Evolutionary conservation across 2,113 vertebrate genomes (phyloP).

Genomic region (Emydura subglobosa): DNA sequence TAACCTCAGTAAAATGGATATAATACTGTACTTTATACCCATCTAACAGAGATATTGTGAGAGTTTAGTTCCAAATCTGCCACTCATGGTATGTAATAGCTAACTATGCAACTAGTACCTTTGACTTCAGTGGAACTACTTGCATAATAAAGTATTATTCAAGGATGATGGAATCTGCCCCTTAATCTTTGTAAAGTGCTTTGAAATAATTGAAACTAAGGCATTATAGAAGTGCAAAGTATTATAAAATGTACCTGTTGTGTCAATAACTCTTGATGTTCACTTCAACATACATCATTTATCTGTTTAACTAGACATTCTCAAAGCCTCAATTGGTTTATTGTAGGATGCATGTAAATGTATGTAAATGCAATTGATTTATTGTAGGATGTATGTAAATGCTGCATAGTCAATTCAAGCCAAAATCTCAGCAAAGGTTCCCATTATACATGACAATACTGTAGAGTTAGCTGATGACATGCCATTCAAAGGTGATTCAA

Average conservation of each 20-base stretch:
- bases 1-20: not conserved
- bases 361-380: not conserved
- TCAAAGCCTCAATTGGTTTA: not conserved
- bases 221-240: not conserved
- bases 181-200: not conserved
- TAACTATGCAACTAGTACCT: not conserved
- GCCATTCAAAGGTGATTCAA: constrained; percentile 47
- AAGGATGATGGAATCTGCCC: not conserved
- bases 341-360: not conserved
- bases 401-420: not conserved
- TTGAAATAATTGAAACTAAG: not conserved
- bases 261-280: not conserved
- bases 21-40: not conserved
- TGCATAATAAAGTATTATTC: not conserved
- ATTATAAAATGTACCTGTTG: not conserved
- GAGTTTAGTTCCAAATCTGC: not conserved
- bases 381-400: not conserved
- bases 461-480: constrained; percentile 51
- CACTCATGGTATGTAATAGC: not conserved
- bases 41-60: not conserved
- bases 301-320: not conserved
- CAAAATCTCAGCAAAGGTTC: constrained; percentile 48
- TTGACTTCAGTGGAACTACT: not conserved
- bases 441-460: constrained; percentile 8
- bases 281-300: not conserved